Evolutionary conservation across 2,888 invertebrate genomes (phyloP).

Genomic region (Ophioninae sp.): DNA sequence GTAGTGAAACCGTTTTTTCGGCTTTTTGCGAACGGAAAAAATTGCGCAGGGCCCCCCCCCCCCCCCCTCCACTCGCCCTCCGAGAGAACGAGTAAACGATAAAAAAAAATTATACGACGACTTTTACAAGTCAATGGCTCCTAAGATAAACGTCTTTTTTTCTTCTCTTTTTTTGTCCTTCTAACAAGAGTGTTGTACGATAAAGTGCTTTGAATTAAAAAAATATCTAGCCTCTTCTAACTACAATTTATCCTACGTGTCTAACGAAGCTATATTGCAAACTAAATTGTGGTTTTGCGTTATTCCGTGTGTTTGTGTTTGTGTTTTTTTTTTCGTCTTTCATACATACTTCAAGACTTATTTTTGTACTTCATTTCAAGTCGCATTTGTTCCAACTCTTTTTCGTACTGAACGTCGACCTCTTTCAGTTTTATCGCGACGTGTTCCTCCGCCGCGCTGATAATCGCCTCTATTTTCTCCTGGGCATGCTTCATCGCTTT

Average conservation of each 20-base stretch:
- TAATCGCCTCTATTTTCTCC: constrained; percentile 82
- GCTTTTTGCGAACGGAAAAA: neutral
- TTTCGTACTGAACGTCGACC: constrained; percentile 71
- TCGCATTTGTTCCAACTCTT: constrained; percentile 76
- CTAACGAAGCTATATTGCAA: constrained; percentile 77
- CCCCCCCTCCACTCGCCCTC: neutral
- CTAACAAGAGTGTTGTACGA: constrained; percentile 74
- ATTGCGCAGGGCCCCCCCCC: neutral
- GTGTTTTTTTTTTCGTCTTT: constrained; percentile 49
- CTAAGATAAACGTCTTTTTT: constrained; percentile 63
- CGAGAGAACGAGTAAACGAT: constrained; percentile 28
- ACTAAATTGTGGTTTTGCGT: constrained; percentile 62
- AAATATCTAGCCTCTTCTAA: constrained; percentile 79
- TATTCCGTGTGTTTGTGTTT: neutral
- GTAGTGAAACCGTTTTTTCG: neutral
- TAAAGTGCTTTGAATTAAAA: constrained; percentile 77
- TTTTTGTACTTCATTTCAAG: constrained; percentile 78
- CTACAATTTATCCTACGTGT: constrained; percentile 72
- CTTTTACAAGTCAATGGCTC: constrained; percentile 67
- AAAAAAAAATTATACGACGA: constrained; percentile 35
- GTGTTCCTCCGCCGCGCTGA: constrained; percentile 82
- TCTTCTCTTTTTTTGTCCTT: neutral
- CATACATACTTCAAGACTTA: constrained; percentile 77
- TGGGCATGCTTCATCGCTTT: constrained; percentile 83
- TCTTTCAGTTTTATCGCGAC: constrained; percentile 73